These are phyloP conservation scores for Catajapyx aquilonaris DNA, from an alignment of 1,140 invertebrate species.

Conservation along the genomic window DNA sequence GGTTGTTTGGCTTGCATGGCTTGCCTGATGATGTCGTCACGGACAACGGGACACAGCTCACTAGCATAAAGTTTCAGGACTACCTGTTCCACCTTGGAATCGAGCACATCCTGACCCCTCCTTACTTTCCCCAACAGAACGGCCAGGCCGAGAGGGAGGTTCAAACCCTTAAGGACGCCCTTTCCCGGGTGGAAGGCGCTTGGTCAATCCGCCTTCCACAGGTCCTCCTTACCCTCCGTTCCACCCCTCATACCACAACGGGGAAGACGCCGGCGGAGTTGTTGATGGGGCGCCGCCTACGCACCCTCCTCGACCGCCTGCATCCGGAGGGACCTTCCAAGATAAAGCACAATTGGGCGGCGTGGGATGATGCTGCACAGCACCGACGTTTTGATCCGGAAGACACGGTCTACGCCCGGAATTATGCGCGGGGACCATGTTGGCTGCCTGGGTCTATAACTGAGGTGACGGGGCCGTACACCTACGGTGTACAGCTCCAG, in stretches of 20 bases:
- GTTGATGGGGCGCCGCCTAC: not conserved
- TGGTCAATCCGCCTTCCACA: not conserved
- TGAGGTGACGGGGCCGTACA: too few relatives aligned
- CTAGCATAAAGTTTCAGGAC: constrained; percentile 10
- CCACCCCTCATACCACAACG: not conserved
- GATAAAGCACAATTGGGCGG: too few relatives aligned
- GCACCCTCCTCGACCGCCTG: not conserved
- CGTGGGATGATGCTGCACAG: too few relatives aligned
- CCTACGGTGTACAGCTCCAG: too few relatives aligned
- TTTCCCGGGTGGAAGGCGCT: not conserved
- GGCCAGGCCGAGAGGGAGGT: constrained; percentile 14
- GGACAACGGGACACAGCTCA: constrained; percentile 15
- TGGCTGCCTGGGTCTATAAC: too few relatives aligned
- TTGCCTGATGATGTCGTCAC: constrained; percentile 11
- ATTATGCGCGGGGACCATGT: too few relatives aligned
- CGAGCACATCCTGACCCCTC: constrained; percentile 10
- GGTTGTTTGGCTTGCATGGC: constrained; percentile 10
- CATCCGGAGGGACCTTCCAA: too few relatives aligned
- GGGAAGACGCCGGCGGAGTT: not conserved
- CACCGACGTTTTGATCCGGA: too few relatives aligned
- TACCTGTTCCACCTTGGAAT: constrained; percentile 11
- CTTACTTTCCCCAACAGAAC: constrained; percentile 14
- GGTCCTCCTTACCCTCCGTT: not conserved
- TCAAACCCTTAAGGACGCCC: constrained; percentile 10
- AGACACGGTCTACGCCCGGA: too few relatives aligned